Base-by-base conservation (phyloP, 2,888 invertebrate genomes). In the Catocala fraxini region DNA sequence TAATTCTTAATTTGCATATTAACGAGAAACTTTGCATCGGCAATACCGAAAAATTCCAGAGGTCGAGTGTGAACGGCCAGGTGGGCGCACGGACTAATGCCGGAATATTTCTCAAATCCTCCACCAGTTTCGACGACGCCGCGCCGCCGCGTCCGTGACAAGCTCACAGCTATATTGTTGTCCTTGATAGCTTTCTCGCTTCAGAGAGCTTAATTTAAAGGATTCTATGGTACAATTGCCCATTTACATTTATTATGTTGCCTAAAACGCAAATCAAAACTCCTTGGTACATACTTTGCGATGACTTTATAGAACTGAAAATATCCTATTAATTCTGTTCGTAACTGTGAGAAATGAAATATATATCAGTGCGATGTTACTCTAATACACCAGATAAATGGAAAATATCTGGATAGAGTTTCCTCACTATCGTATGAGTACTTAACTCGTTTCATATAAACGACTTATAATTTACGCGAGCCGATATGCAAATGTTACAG, bases 1-100 rank as follows among this genome's bases (percentile, higher is more conserved):
- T 91, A 89, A 89, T 89, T 91, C 89, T 91, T 89, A 88, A 93
- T 93, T 93, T 93, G 88, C 93, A 93, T 93, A 92, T 91, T 93
- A 93, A 93, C 91, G 91, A 93, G 93, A 90, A 92, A 92, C 88
- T 92, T 92, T 90, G 92, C 90, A 90, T 90, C 85, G 85, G 83
- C 86, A 83, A 88, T 88, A 87, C 84, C 87, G 87, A 93, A 93
- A 93, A 93, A 92, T 87, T 87, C 85, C 82, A 77, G 80, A 84
- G 87, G 84, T 84, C 81, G 86, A 85, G 82, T 93, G 93, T 84
- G 93, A 93, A 89, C 86, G 71, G 84, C 76, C 93, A 93, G 91
- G 89, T 93, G 92, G 81, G 71, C 66, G 56, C 72, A 77, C 72
- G 71, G 81, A 77, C 88, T 88, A 86, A 86, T 83, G 73, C 85